A percentile compares a stretch with the other conserved stretches of the same genome.
Evolutionary conservation across 2,888 invertebrate genomes (phyloP).

Genomic region (Melanostoma scalare): DNA sequence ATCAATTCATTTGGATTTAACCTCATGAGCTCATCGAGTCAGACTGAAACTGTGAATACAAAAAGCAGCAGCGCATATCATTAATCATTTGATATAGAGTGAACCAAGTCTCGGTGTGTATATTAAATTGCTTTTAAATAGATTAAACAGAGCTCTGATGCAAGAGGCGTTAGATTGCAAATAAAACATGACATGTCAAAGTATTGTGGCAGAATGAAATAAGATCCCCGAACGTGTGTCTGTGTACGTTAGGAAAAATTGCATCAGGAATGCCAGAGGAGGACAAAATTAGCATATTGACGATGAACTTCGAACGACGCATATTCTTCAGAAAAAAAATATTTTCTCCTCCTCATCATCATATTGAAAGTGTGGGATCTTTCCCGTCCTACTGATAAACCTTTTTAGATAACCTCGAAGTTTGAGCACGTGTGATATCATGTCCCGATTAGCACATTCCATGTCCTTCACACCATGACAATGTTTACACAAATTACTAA

Average conservation of each 20-base stretch:
- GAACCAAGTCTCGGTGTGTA: neutral
- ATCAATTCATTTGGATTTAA: neutral
- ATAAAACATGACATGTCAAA: neutral
- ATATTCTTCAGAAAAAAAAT: too few relatives aligned
- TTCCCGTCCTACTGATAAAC: neutral
- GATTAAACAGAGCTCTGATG: constrained; percentile 15
- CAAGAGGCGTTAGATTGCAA: constrained; percentile 13
- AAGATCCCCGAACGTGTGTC: too few relatives aligned
- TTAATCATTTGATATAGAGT: constrained; percentile 19
- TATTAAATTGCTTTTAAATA: constrained; percentile 39
- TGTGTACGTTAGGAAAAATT: too few relatives aligned
- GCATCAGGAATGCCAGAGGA: too few relatives aligned
- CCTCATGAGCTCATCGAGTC: neutral
- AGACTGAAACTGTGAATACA: constrained; percentile 6
- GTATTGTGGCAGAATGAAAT: neutral
- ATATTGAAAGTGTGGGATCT: neutral
- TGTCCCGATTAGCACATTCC: neutral
- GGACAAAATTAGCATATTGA: too few relatives aligned
- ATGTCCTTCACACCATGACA: neutral
- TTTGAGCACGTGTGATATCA: constrained; percentile 2
- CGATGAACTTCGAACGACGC: too few relatives aligned
- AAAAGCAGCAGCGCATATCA: neutral
- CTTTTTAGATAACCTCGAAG: neutral
- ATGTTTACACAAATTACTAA: constrained; percentile 30
- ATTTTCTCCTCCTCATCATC: too few relatives aligned